A percentile compares a stretch with the other conserved stretches of the same genome.
Evolutionary conservation across 2,113 vertebrate genomes (phyloP).

Genomic region (Solenodon paradoxus): DNA sequence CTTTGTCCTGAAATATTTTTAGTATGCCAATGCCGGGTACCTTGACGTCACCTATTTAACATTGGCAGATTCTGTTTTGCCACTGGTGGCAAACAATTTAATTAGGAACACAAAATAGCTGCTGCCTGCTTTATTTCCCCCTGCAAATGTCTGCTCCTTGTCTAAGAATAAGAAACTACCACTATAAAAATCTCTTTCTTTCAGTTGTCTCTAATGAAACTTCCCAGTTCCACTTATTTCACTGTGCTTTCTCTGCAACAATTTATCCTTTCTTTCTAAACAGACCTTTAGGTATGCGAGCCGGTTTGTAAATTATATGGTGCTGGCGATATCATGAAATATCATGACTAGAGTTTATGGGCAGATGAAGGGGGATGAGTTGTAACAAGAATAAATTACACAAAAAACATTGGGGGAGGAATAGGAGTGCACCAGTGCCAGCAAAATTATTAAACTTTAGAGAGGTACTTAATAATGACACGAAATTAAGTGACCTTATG

Average conservation of each 20-base stretch:
- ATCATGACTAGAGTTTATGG: slow-evolving; percentile 72
- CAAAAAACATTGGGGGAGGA: slow-evolving; percentile 52
- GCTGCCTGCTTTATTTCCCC: slow-evolving; percentile 20
- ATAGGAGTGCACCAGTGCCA: slow-evolving; percentile 4
- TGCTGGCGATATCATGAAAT: slow-evolving; percentile 76
- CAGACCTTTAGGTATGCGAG: slow-evolving; percentile 72
- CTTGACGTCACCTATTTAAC: background rate
- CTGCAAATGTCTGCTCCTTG: background rate
- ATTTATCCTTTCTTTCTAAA: slow-evolving; percentile 72
- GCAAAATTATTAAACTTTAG: slow-evolving; percentile 68
- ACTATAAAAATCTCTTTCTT: slow-evolving; percentile 43
- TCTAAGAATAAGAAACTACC: slow-evolving; percentile 32
- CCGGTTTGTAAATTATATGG: slow-evolving; percentile 77
- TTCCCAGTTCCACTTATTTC: slow-evolving; percentile 67
- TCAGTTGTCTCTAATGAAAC: slow-evolving; percentile 59
- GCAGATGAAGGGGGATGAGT: slow-evolving; percentile 75
- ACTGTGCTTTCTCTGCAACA: slow-evolving; percentile 54
- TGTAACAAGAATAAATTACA: slow-evolving; percentile 70
- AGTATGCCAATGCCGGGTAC: background rate
- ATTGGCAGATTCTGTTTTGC: slow-evolving; percentile 43
- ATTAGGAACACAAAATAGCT: slow-evolving; percentile 51
- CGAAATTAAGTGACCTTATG: slow-evolving; percentile 59
- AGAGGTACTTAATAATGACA: slow-evolving; percentile 13
- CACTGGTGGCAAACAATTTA: slow-evolving; percentile 62
- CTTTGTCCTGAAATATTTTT: slow-evolving; percentile 46